These are phyloP conservation scores for Oxycera nigricornis DNA, from an alignment of 2,888 invertebrate genomes.

Conservation along the genomic window DNA sequence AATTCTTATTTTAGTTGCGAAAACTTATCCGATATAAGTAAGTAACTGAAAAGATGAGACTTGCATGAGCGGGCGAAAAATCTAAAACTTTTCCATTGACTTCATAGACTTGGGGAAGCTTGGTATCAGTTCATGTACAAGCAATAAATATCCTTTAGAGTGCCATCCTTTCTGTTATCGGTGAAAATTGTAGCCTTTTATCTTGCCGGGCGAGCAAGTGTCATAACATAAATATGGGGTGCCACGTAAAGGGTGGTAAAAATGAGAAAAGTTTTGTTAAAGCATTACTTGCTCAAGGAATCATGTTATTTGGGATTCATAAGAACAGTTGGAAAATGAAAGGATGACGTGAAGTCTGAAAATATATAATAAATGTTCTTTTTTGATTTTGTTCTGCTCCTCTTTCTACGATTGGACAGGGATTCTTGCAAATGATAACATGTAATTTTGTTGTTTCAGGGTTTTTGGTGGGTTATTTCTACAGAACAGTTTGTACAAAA, in stretches of 20 bases:
- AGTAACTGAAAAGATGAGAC: neutral
- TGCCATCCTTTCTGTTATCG: neutral
- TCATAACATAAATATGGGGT: neutral
- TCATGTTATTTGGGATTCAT: too few species aligned
- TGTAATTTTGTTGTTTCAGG: too few species aligned
- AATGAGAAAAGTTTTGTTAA: constrained; percentile 31
- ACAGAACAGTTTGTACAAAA: too few species aligned
- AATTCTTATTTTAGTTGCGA: constrained; percentile 19
- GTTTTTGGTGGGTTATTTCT: too few species aligned
- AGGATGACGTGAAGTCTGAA: too few species aligned
- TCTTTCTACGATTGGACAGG: too few species aligned
- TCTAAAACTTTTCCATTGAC: constrained; percentile 24
- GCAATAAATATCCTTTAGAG: constrained; percentile 30
- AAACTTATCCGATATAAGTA: constrained; percentile 13
- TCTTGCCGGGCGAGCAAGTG: neutral
- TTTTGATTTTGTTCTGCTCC: too few species aligned
- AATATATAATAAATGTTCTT: too few species aligned
- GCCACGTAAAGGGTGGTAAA: neutral
- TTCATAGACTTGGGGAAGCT: neutral
- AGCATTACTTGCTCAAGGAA: too few species aligned
- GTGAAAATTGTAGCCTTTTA: constrained; percentile 31
- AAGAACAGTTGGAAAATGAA: too few species aligned
- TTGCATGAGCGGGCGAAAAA: neutral
- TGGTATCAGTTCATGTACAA: constrained; percentile 33
- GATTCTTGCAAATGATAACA: too few species aligned